Evolutionary conservation across 2,113 vertebrate genomes (phyloP), one percentile per base, ranked within the genome.

Genomic region (Mirounga angustirostris): DNA sequence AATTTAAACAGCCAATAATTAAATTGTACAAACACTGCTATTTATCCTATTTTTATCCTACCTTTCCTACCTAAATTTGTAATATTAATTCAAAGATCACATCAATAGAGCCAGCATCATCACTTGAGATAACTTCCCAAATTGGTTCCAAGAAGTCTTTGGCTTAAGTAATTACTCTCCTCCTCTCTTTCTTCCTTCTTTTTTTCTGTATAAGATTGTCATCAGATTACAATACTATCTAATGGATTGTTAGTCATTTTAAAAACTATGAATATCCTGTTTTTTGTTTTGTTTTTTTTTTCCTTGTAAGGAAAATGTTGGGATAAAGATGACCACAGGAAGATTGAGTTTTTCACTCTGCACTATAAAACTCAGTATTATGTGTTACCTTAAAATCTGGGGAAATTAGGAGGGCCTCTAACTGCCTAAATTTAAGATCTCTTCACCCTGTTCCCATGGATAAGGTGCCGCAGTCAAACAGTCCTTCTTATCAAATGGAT

Each of bases 111-210:
- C 6, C 36, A 59, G 19, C 14, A 50, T 43, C 18, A 54, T 50
- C 1, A 50, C 46, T 92, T 89, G 24, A 43, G 46, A 11, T 0
- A 81, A 10, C 0, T 22, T 11, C n/a, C 24, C 0, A 54, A 2
- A 69, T 74, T 95, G 61, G 56, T 54, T 61, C 9, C 1, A 76
- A 24, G 18, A 58, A 10, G 87, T 43, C 58, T 36, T 52, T 43
- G 46, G 24, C n/a, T 86, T 71, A 33, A 88, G n/a, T 63, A 74
- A 36, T 78, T 74, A 0, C 65, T 63, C 7, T 46, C 16, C 19
- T 59, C 22, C 11, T 78, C 4, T 2, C 30, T 21, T 14, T 73
- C 2, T 7, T 78, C 21, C 21, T 69, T 40, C 59, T 71, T 63
- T n/a, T 78, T 67, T 86, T 82, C 16, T 71, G 10, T 19, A 26